Evolutionary conservation across 2,797 vertebrate genomes (phyloP).

Genomic region (Otolemur crassicaudatus): DNA sequence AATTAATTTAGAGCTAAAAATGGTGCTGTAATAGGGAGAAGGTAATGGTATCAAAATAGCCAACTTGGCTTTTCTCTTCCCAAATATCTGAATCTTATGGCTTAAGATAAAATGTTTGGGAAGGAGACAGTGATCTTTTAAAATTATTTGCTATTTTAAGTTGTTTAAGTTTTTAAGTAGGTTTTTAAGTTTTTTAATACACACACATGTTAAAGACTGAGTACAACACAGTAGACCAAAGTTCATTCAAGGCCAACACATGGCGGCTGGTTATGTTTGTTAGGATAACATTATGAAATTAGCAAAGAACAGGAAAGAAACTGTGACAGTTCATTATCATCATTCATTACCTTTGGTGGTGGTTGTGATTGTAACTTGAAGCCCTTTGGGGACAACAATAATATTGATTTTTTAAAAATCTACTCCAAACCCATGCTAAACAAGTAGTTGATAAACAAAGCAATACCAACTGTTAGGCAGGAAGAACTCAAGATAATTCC

Average conservation of each 20-base stretch:
- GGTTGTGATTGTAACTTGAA: not conserved
- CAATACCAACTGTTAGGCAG: constrained; percentile 51
- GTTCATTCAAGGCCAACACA: not conserved
- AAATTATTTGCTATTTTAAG: not conserved
- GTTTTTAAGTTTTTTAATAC: constrained; percentile 1
- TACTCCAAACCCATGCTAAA: constrained; percentile 51
- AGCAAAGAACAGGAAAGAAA: not conserved
- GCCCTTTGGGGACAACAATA: not conserved
- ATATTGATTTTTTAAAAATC: not conserved
- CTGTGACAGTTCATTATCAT: not conserved
- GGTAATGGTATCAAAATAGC: not conserved
- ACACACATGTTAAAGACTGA: not conserved
- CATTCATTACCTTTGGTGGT: not conserved
- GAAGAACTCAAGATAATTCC: constrained; percentile 64
- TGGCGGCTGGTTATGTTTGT: not conserved
- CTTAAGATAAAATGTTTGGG: not conserved
- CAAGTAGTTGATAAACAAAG: constrained; percentile 55
- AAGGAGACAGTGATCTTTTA: not conserved
- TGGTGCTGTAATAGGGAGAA: not conserved
- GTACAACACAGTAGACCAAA: not conserved
- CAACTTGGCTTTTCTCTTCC: not conserved
- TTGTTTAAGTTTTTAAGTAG: not conserved
- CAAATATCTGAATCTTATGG: not conserved
- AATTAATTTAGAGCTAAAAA: constrained; percentile 7
- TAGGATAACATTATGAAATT: not conserved